Evolutionary conservation across 2,888 invertebrate genomes (phyloP), one percentile per base, ranked within the genome.

Genomic region (Mechanitis mazaeus): DNA sequence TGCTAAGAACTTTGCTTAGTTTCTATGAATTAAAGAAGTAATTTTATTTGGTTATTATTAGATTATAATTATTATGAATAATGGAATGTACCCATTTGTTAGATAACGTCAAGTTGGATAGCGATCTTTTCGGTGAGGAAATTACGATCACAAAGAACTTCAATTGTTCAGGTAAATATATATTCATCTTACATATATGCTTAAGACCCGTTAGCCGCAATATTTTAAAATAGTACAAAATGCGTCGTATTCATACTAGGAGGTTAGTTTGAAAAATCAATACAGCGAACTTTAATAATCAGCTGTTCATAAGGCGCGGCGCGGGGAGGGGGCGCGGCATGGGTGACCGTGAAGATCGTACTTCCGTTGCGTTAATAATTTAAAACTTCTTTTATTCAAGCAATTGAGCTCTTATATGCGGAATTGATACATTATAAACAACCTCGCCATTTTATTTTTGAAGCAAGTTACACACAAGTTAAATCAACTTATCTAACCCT

Each of bases 1-100:
- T 73, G 74, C 70, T 74, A 68, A 69, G 71, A 73, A 72, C 74
- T 72, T 69, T 73, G 66, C 73, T 73, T 67, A 68, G 74, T 75
- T 77, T 78, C 68, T 72, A 81, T 80, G 80, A 80, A 79, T 78
- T 78, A 78, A 74, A 73, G 67, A 71, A 72, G 72, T 69, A 68
- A 69, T 71, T 71, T 68, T 73, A 74, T 74, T 76, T 76, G 67
- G 66, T 72, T 75, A 75, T 63, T 68, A 72, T 61, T 77, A 77
- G 67, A 71, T 71, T 68, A 68, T 68, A 67, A 65, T 68, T 76
- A 80, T 74, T 78, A 88, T 88, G 87, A 90, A 91, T 80, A 81
- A 94, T 93, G 93, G 93, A 93, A 91, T 93, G 93, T 86, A 91
- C 92, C 78, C 93, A 93, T 90, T 91, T 93, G 77, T 90, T 89